Percentiles rank a stretch among this genome's conserved stretches.
These are phyloP conservation scores for Microcebus jonahi DNA, from an alignment of 2,113 vertebrate genomes.

Conservation along the genomic window DNA sequence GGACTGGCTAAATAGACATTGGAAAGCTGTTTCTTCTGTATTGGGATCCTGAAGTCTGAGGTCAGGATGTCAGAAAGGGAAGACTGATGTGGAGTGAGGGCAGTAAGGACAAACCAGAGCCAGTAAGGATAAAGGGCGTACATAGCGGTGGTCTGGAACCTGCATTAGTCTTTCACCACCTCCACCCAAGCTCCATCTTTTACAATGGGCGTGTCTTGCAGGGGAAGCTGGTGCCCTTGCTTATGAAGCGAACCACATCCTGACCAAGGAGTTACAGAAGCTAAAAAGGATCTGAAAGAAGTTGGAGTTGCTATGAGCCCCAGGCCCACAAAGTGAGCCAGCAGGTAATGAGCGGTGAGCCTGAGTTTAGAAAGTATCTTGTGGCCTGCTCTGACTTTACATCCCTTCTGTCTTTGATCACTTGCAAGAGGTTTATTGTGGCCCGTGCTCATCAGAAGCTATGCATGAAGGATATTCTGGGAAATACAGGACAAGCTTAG, in stretches of 20 bases:
- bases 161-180: not conserved
- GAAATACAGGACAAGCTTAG: not conserved
- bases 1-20: not conserved
- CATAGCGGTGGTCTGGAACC: not conserved
- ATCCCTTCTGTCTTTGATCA: not conserved
- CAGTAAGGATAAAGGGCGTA: not conserved
- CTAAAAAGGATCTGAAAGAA: not conserved
- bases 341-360: not conserved
- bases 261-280: not conserved
- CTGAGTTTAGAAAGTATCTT: not conserved
- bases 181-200: not conserved
- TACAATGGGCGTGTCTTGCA: not conserved
- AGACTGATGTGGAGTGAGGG: not conserved
- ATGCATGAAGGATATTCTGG: not conserved
- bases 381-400: not conserved
- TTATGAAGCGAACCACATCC: not conserved
- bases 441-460: not conserved
- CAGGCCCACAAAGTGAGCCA: not conserved
- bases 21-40: not conserved
- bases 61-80: not conserved
- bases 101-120: not conserved
- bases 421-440: not conserved
- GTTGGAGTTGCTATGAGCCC: not conserved
- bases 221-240: not conserved
- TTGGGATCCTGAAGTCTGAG: not conserved